Evolutionary conservation across 2,113 vertebrate species (phyloP).

Genomic region (Poecilia latipinna): DNA sequence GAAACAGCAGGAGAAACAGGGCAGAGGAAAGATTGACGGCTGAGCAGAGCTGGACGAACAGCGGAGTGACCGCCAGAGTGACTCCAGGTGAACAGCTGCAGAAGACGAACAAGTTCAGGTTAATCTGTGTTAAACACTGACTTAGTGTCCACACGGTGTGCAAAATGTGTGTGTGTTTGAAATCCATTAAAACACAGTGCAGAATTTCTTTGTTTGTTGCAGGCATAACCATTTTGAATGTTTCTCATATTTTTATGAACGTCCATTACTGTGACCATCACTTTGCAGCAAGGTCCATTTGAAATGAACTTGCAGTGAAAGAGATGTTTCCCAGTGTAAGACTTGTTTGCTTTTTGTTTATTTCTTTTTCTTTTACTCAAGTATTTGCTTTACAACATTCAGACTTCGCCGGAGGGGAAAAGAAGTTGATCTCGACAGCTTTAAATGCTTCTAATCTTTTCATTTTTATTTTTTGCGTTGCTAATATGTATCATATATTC

Average conservation of each 20-base stretch:
- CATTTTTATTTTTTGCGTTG: no score
- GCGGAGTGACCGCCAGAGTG: constrained; percentile 26
- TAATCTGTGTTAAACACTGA: constrained; percentile 43
- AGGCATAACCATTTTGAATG: background rate
- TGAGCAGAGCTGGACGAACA: constrained; percentile 33
- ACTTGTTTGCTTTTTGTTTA: no score
- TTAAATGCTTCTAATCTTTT: no score
- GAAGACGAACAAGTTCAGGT: constrained; percentile 25
- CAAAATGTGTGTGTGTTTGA: background rate
- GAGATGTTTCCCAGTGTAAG: background rate
- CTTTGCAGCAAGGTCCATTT: background rate
- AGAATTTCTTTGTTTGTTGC: background rate
- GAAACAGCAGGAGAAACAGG: constrained; percentile 36
- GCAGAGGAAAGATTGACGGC: constrained; percentile 38
- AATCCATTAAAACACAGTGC: background rate
- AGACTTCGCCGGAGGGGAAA: no score
- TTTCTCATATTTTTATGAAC: background rate
- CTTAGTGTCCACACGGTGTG: constrained; percentile 2
- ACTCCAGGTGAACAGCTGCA: constrained; percentile 45
- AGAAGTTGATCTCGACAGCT: no score
- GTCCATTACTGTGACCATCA: background rate
- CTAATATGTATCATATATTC: background rate
- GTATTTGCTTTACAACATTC: no score
- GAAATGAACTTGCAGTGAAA: background rate
- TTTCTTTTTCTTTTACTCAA: no score